Evolutionary conservation across 1,140 invertebrate species (phyloP), one percentile per base, ranked within the genome.

Genomic region (Diorhabda sublineata): DNA sequence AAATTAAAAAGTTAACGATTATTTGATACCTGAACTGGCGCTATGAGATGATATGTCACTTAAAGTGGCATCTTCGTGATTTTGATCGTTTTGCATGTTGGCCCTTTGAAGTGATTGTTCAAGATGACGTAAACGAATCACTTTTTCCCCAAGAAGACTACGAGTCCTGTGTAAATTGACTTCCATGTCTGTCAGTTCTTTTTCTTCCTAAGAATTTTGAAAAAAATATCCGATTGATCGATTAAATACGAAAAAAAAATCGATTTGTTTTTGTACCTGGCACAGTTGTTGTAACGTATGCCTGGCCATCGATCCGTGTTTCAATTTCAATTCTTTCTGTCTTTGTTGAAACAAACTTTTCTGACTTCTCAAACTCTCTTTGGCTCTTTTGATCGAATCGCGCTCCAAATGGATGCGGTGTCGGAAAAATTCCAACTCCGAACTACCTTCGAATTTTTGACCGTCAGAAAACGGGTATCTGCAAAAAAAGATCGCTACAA

Each of bases 171-270:
- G 91, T 58, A 92, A 78, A 66, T 89, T 90, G 56, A 92, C 89
- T 79, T 93, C 91, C 85, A 92, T 89, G 72, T 93, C 91, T 0
- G 90, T 91, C 2, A 91, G 80, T 69, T 92, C 91, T 69, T 89
- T 87, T 80, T 92, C 90, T 76, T 92, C 90, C 87, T 91, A 73
- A 3, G 82, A 74, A n/a, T 41, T 7, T 5, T 26, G 5, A 60
- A 60, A 7, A 42, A 66, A 66, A 66, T 41, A 8, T 58, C 1
- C 5, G 3, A 59, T 26, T 6, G 5, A 52, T 9, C 45, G 5
- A 52, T 52, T 52, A 1, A 52, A 52, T 5, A 6, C 8, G 45
- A 52, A 52, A 9, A 52, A 8, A 52, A 52, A 52, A 52, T 9
- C 5, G 45, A 52, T 52, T 6, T 52, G 5, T 52, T 6, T 52